A percentile compares a stretch with the other conserved stretches of the same genome.
These are phyloP conservation scores for Halcyon malimbica DNA, from an alignment of 2,113 vertebrate species.

Conservation along the genomic window DNA sequence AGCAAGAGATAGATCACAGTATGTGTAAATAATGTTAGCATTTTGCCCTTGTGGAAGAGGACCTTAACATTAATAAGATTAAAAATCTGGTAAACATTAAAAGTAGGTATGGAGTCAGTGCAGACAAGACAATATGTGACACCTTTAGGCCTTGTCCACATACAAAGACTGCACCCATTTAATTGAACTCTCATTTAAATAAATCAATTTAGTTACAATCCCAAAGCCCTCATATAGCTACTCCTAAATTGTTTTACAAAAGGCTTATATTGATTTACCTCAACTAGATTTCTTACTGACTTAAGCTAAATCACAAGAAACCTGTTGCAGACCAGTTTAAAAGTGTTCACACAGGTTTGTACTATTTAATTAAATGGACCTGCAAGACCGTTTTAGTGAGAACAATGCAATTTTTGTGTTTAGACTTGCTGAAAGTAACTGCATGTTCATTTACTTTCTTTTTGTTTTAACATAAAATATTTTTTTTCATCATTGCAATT, in stretches of 20 bases:
- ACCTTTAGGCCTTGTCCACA: background rate
- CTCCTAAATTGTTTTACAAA: conserved; percentile 9
- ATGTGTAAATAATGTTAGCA: background rate
- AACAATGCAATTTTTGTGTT: background rate
- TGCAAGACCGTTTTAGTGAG: background rate
- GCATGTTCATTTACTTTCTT: background rate
- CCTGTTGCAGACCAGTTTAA: background rate
- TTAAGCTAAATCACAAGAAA: conserved; percentile 10
- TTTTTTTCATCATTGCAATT: background rate
- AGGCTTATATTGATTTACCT: conserved; percentile 25
- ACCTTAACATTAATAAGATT: background rate
- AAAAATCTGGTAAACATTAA: background rate
- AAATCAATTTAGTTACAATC: background rate
- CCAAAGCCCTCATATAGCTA: background rate
- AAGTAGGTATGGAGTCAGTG: background rate
- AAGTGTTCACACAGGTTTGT: background rate
- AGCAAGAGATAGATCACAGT: background rate
- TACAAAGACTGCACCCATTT: background rate
- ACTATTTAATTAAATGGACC: background rate
- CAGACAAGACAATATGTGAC: background rate
- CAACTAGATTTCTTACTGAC: background rate
- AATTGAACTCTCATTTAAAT: conserved; percentile 10
- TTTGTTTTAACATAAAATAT: background rate
- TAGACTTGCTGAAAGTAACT: background rate
- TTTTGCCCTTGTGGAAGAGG: background rate